Base-by-base conservation (phyloP, 2,888 invertebrate genomes). In the Cheilosia soror region DNA sequence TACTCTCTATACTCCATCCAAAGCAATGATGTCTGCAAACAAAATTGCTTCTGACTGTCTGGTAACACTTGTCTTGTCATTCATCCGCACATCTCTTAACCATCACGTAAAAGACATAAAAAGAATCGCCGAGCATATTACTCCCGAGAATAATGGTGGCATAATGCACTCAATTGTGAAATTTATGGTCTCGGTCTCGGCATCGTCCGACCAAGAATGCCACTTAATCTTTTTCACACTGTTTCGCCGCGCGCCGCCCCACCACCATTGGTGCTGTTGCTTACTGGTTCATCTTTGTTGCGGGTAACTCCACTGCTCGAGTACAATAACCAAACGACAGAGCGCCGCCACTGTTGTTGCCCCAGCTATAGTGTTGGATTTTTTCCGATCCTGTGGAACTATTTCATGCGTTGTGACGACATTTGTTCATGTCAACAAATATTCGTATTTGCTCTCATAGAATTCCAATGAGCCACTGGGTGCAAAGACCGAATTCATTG, bases 151-250 rank as follows among this genome's bases (percentile, higher is more conserved):
- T 76, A 85, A 85, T 76, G 80, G 53, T 76, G 84, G 76, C 80
- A 85, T 85, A 85, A 81, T 85, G 85, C 85, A 85, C 81, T 85
- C 77, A 81, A 85, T 85, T 81, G 85, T 81, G 72, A 85, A 81
- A 85, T 81, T 81, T 77, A 85, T 77, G 60, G 80, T 80, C 80
- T 72, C 84, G 60, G 80, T 80, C 80, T 72, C 84, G 79, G 75
- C 79, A 71, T 76, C 49, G 62, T 55, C 62, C 80, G 60, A 76
- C 80, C 66, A 85, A 68, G 72, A 85, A 85, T 81, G 76, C 81
- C 76, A 85, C 81, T 85, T 81, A 85, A 85, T 85, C 85, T 85
- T 85, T 80, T 85, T 85, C 76, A 81, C 85, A 85, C 85, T 81
- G 77, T 60, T 81, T 55, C 57, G 31, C 29, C 27, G 44, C 33